Evolutionary conservation across 2,113 vertebrate genomes (phyloP).

Genomic region (Lophius piscatorius): DNA sequence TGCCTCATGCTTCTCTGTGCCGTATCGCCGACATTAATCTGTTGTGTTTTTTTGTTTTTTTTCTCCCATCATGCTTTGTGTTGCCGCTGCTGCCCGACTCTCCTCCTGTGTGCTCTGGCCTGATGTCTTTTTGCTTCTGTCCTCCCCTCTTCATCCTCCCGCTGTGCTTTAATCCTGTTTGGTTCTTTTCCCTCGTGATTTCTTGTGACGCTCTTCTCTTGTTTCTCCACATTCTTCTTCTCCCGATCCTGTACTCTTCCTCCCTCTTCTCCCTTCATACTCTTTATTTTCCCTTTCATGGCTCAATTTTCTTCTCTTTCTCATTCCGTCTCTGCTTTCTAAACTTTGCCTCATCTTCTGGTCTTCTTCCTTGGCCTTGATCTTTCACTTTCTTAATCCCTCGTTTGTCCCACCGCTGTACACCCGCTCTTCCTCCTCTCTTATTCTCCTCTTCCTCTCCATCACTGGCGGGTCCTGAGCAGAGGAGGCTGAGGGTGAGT

Average conservation of each 20-base stretch:
- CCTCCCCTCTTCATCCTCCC: slow-evolving; percentile 72
- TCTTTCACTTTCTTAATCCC: slow-evolving; percentile 60
- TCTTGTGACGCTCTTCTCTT: slow-evolving; percentile 45
- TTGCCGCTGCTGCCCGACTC: slow-evolving; percentile 52
- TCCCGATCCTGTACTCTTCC: slow-evolving; percentile 18
- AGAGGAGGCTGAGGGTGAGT: slow-evolving; percentile 94
- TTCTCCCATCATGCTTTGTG: slow-evolving; percentile 80
- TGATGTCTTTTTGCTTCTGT: slow-evolving; percentile 84
- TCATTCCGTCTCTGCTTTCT: slow-evolving; percentile 5
- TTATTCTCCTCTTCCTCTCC: slow-evolving; percentile 19
- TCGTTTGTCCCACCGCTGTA: not conserved
- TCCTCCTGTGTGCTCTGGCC: slow-evolving; percentile 72
- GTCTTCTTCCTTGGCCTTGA: slow-evolving; percentile 53
- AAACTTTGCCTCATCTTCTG: not conserved
- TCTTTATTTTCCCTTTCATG: slow-evolving; percentile 69
- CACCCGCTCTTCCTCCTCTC: not conserved
- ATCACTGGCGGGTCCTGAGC: slow-evolving; percentile 65
- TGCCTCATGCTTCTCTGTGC: slow-evolving; percentile 32
- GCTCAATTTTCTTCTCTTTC: slow-evolving; percentile 55
- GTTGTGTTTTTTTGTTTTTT: slow-evolving; percentile 53
- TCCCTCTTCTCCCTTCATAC: slow-evolving; percentile 44
- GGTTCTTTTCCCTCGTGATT: slow-evolving; percentile 62
- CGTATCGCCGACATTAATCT: slow-evolving; percentile 64
- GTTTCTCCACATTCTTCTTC: slow-evolving; percentile 47
- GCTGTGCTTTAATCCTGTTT: slow-evolving; percentile 27